Conservation (phyloP, 2,113 vertebrate genomes). For the Brachionichthys hirsutus region DNA sequence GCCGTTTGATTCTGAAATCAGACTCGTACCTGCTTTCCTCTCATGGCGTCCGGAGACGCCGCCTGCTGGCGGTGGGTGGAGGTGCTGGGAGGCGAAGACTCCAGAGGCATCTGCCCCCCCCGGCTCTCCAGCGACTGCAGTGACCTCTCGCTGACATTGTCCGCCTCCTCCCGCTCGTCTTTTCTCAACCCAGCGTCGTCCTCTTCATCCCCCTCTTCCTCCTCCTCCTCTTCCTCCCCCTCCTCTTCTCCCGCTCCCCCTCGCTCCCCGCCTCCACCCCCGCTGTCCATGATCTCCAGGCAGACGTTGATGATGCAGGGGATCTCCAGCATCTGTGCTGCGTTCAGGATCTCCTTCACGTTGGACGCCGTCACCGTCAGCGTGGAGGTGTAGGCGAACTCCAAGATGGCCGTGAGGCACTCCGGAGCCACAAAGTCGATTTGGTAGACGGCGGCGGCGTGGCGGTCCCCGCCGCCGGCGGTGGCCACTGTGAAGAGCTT, state of each 20-base stretch:
- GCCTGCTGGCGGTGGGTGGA: slow-evolving; percentile 79
- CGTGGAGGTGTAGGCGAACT: slow-evolving; percentile 98
- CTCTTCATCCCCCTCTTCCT: slow-evolving; percentile 75
- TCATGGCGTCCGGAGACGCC: slow-evolving; percentile 52
- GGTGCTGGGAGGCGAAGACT: slow-evolving; percentile 76
- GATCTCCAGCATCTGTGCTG: slow-evolving; percentile 94
- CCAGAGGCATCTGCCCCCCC: slow-evolving; percentile 58
- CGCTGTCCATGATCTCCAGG: slow-evolving; percentile 93
- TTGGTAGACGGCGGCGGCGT: slow-evolving; percentile 82
- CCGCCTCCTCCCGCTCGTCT: slow-evolving; percentile 84
- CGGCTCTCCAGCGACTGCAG: slow-evolving; percentile 69
- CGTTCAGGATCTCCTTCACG: slow-evolving; percentile 92
- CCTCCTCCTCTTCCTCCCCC: slow-evolving; percentile 80
- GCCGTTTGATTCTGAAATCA: no score
- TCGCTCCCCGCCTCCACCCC: slow-evolving; percentile 74
- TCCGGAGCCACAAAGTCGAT: slow-evolving; percentile 96
- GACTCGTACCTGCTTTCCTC: slow-evolving; percentile 61
- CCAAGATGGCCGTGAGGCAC: slow-evolving; percentile 93
- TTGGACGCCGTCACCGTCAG: slow-evolving; percentile 94
- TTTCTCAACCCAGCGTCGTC: slow-evolving; percentile 76
- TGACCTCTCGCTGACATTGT: slow-evolving; percentile 80
- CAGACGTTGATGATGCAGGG: slow-evolving; percentile 95
- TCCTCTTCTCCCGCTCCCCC: slow-evolving; percentile 75
- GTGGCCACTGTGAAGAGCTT: slow-evolving; percentile 94
- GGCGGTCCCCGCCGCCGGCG: slow-evolving; percentile 72